Conservation (phyloP, 2,113 vertebrate genomes). For the Oophaga pumilio region DNA sequence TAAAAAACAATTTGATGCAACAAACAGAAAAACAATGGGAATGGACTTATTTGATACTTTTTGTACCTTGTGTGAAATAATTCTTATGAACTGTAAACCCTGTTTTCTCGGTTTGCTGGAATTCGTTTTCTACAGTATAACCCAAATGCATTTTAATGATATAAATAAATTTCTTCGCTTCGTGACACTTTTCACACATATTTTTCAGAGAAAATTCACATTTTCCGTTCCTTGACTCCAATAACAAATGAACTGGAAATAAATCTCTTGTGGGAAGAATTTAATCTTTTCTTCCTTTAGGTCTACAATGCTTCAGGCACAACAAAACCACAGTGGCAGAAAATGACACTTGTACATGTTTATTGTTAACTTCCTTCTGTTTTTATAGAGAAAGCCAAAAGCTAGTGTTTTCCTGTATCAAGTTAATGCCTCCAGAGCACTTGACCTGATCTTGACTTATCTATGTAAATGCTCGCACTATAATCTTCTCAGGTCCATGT, state of each 20-base stretch:
- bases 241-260: background rate
- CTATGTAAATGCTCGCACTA: background rate
- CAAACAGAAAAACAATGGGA: too few relatives aligned
- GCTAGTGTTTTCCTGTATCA: background rate
- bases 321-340: background rate
- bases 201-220: background rate
- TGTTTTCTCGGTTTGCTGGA: too few relatives aligned
- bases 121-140: too few relatives aligned
- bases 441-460: background rate
- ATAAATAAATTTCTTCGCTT: background rate
- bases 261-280: slow-evolving; percentile 9
- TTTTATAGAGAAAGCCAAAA: background rate
- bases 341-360: slow-evolving; percentile 19
- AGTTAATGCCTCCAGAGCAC: background rate
- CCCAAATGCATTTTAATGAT: too few relatives aligned
- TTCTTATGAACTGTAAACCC: too few relatives aligned
- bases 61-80: too few relatives aligned
- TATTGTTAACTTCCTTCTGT: slow-evolving; percentile 3
- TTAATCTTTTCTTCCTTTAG: background rate
- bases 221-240: background rate
- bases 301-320: slow-evolving; percentile 7
- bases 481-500: background rate
- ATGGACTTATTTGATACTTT: too few relatives aligned
- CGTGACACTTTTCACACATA: background rate
- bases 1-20: too few relatives aligned